Base-by-base conservation (phyloP, 2,888 invertebrate genomes). In the Rhodophaea formosa region DNA sequence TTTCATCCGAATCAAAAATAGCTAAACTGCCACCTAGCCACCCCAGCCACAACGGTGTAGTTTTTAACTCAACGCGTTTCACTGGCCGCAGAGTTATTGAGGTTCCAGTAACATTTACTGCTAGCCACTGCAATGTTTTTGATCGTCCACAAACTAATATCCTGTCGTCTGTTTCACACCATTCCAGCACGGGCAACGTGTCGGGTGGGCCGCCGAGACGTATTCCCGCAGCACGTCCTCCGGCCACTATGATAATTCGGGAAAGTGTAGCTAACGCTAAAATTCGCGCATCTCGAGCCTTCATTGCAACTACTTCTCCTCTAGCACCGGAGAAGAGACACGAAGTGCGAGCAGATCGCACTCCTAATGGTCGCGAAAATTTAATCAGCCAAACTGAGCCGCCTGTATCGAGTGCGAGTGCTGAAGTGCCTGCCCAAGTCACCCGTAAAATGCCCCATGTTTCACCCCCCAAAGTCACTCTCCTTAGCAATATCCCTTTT, bases 251-350 rank as follows among this genome's bases (percentile, higher is more conserved):
- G 7, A 91, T 87, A 8, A 97, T 96, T 87, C 97, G 97, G 0
- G 98, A 97, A 52, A 99, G 92, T 0, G 99, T 98, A 0, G 98
- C 99, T 92, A 99, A 93, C 0, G 99, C 99, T 57, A 99, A 93
- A 59, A 99, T 93, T 6, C 90, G 81, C 2, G 89, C 87, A 61
- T 90, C 88, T 1, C 85, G 78, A 5, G 91, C 86, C 0, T 82
- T 71, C 91, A 90, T 89, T 0, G 88, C 82, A 0, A 91, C 88
- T 0, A 91, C 91, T 92, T 99, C 99, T 0, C 99, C 99, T 57
- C 98, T 94, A 57, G 98, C 98, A 35, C 99, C 99, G 39, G 99
- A 98, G 85, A 99, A 99, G 14, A 99, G 91, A 80, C 99, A 99
- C 56, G 97, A 96, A 0, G 97, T 96, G 62, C 97, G 96, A 80